phyloP scores from a whole-genome alignment of 2,797 vertebrate species.

The Gymnothorax javanicus region DNA sequence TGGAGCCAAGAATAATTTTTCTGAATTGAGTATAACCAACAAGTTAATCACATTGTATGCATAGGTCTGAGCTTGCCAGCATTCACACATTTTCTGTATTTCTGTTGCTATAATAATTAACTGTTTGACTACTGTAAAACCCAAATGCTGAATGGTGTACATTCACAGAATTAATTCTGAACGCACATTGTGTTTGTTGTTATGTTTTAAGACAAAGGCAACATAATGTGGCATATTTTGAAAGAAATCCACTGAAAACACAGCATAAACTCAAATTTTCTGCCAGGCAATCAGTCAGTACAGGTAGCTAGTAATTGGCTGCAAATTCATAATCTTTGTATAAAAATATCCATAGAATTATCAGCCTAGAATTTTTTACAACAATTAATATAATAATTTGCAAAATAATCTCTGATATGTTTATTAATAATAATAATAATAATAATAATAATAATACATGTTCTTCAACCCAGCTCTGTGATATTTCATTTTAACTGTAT shows the following conservation, averaged over 20 bases:
- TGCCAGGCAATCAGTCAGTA: not conserved
- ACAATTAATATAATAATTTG: not conserved
- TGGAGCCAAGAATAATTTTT: conserved; percentile 64
- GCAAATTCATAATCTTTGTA: not conserved
- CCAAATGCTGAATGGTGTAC: too few relatives aligned
- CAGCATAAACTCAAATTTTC: not conserved
- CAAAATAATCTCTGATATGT: not conserved
- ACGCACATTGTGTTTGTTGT: not conserved
- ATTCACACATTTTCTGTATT: not conserved
- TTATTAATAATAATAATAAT: not conserved
- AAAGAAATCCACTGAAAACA: not conserved
- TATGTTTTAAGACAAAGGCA: not conserved
- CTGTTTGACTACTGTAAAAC: not conserved
- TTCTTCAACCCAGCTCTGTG: not conserved
- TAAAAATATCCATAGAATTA: not conserved
- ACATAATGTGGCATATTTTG: not conserved
- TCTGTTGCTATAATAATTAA: not conserved
- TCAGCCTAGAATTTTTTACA: not conserved
- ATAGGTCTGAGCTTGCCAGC: not conserved
- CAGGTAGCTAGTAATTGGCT: not conserved
- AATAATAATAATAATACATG: not conserved
- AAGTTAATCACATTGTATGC: conserved; percentile 63
- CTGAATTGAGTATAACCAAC: conserved; percentile 62
- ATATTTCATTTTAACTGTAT: not conserved
- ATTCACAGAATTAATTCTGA: not conserved